Evolutionary conservation across 2,113 vertebrate species (phyloP), one percentile per base, ranked within the genome.

Genomic region (Tyto alba): DNA sequence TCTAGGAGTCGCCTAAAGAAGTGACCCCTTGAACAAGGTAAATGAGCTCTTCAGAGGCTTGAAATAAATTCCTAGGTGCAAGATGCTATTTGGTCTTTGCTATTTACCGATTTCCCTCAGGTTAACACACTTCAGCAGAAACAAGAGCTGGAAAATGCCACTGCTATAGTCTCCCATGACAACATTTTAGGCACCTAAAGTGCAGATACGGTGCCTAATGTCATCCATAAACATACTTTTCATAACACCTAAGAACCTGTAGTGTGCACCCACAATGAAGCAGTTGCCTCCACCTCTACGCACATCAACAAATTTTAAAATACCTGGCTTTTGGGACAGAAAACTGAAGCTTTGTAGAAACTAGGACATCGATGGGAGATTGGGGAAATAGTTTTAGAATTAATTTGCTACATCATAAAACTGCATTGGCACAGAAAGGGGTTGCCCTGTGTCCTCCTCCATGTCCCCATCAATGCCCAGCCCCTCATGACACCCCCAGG

Each of bases 21-120:
- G 47, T 95, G 95, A 96, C 94, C 96, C 64, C 87, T 92, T 69
- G 48, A 93, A 79, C 66, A 92, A 82, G 43, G 69, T 79, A 89
- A 94, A 77, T 59, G 72, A 95, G 64, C n/a, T 72, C 43, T 89
- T 88, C 81, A 90, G 80, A 93, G 45, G 57, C 32, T 77, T 48
- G 32, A 68, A 89, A 87, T 71, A 87, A 93, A 95, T 89, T 91
- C 69, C 66, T 85, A 38, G 17, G 66, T 75, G 30, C 4, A 8
- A 81, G 53, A 91, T 60, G 62, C 30, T 92, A 50, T 89, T 72
- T 85, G 43, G 60, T 89, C 68, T 96, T 92, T 41, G 52, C 38
- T 60, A 38, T 85, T 91, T 88, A 73, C 27, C 71, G 41, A 47
- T 34, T 66, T 95, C 57, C 73, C 40, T 89, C 18, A 2, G 16